These are phyloP conservation scores for Drosophila elegans DNA, from an alignment of 1,140 invertebrate species.

Conservation along the genomic window DNA sequence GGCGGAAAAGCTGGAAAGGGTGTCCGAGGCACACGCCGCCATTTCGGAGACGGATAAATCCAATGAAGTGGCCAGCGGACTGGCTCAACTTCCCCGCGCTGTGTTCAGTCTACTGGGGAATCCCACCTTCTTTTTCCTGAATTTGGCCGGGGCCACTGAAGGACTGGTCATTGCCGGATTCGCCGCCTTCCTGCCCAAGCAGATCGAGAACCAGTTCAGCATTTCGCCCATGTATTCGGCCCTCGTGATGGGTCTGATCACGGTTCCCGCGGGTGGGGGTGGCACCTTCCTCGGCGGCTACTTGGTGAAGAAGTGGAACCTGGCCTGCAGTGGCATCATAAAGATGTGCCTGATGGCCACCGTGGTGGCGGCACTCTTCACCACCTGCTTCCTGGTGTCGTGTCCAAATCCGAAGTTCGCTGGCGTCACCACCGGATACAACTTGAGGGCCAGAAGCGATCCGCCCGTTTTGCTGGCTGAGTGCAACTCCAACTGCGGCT, in stretches of 20 bases:
- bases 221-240: conserved; percentile 90
- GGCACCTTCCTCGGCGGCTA: conserved; percentile 93
- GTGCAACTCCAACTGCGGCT: conserved; percentile 89
- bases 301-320: conserved; percentile 90
- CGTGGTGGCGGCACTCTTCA: conserved; percentile 87
- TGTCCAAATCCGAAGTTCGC: conserved; percentile 91
- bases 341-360: conserved; percentile 89
- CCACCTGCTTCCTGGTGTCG: conserved; percentile 89
- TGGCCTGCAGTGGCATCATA: conserved; percentile 91
- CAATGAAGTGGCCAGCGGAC: conserved; percentile 6
- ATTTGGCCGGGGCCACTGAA: conserved; percentile 91
- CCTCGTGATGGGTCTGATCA: conserved; percentile 90
- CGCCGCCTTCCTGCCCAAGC: conserved; percentile 93
- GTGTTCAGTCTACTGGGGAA: conserved; percentile 89
- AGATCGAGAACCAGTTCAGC: conserved; percentile 93
- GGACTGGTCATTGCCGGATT: conserved; percentile 92
- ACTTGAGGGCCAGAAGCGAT: conserved; percentile 1
- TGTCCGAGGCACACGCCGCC: conserved; percentile 89
- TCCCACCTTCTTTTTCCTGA: conserved; percentile 92
- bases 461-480: conserved; percentile 75
- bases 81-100: conserved; percentile 89
- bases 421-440: conserved; percentile 89
- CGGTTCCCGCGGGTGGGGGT: conserved; percentile 90
- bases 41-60: conserved; percentile 64
- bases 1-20: conserved; percentile 88